These are phyloP conservation scores for Cairina moschata DNA, from an alignment of 2,113 vertebrate species.

Conservation along the genomic window DNA sequence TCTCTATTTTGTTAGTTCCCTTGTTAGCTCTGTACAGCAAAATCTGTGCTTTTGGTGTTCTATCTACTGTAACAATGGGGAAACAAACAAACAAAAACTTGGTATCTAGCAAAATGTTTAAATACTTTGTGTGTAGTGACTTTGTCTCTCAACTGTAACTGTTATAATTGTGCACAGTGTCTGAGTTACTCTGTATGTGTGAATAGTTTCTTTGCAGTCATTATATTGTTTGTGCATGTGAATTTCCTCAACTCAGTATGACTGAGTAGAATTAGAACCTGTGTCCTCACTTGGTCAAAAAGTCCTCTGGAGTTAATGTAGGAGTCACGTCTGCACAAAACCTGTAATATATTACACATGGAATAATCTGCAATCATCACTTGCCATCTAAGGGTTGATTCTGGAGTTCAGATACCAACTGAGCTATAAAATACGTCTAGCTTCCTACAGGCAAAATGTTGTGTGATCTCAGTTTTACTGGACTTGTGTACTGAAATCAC, in stretches of 20 bases:
- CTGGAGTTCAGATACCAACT: background rate
- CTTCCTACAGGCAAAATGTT: background rate
- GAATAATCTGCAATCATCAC: background rate
- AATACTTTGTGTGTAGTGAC: background rate
- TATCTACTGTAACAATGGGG: background rate
- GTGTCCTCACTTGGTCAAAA: background rate
- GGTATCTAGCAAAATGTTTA: background rate
- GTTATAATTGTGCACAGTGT: rapidly evolving
- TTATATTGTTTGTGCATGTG: no score
- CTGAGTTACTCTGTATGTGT: background rate
- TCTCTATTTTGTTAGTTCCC: background rate
- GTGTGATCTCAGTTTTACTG: background rate
- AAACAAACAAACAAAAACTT: background rate
- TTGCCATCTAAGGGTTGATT: background rate
- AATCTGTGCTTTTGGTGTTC: background rate
- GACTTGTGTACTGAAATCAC: background rate
- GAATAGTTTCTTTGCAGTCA: background rate
- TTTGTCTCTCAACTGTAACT: rapidly evolving
- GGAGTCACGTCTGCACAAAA: background rate
- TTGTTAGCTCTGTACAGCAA: background rate
- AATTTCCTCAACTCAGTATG: background rate
- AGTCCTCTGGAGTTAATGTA: background rate
- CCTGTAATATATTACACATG: background rate
- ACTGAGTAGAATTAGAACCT: background rate
- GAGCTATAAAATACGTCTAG: background rate